Evolutionary conservation across 2,888 invertebrate genomes (phyloP), one percentile per base, ranked within the genome.

Genomic region (Drosophila bunnanda): DNA sequence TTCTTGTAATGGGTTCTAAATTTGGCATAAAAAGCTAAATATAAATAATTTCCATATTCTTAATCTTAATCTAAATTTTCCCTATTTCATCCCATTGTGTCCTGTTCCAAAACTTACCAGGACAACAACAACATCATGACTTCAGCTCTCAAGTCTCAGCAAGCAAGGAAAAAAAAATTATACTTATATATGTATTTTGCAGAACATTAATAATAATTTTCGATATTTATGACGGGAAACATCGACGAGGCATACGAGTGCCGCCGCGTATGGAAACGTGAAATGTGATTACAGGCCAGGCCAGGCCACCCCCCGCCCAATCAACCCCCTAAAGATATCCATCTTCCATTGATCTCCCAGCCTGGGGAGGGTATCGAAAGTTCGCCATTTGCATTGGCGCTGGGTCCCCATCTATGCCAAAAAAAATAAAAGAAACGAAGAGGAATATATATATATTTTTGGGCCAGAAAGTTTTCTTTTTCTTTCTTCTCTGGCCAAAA

Each of bases 221-320:
- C 82, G 82, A 84, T 84, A 84, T 84, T 87, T 84, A 84, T 77
- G 84, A 87, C 85, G 78, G 87, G 83, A 84, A 84, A 82, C 83
- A 87, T 84, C 80, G 74, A 68, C 62, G 36, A 61, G 55, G 50
- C 59, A 74, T 56, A 43, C 68, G 57, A 61, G 67, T 57, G 56
- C 77, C 75, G 66, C 72, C 69, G 41, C 28, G 34, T 48, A 50
- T 61, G 62, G 50, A 61, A 81, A 86, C 79, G 82, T 79, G 78
- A 86, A 75, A 79, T 83, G 83, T 83, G 83, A 83, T 83, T 83
- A 83, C 83, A 87, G 84, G 78, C 70, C 61, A 84, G 61, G 10
- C 25, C 25, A 25, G n/a, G 30, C 54, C 36, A n/a, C 4, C 55
- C 36, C 25, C 52, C 69, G 25, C 52, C 67, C 55, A 53, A 56